Evolutionary conservation across 1,140 invertebrate species (phyloP).

Genomic region (Belonocnema kinseyi): DNA sequence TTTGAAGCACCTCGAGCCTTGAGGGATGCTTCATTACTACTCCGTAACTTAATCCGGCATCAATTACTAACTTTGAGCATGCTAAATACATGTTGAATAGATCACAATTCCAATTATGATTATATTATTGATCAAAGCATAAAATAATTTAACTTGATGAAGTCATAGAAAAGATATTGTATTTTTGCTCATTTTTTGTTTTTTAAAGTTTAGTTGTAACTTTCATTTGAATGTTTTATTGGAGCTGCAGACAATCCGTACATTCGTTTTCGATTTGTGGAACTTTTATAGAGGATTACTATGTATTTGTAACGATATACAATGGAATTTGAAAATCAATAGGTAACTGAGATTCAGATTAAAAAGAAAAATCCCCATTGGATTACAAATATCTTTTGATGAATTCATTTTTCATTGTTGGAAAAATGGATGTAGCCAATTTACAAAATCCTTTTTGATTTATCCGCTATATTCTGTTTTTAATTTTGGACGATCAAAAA

Average conservation of each 20-base stretch:
- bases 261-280: neutral
- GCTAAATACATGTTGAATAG: conserved; percentile 7
- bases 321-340: neutral
- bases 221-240: neutral
- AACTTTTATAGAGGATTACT: neutral
- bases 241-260: neutral
- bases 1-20: conserved; percentile 2
- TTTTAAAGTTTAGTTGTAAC: neutral
- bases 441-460: no score
- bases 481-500: no score
- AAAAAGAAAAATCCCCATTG: neutral
- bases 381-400: neutral
- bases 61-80: neutral
- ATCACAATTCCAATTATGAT: neutral
- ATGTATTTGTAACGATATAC: neutral
- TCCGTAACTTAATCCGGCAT: conserved; percentile 5
- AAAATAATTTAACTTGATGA: neutral
- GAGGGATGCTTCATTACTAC: conserved; percentile 11
- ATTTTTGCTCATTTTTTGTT: neutral
- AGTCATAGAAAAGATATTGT: neutral
- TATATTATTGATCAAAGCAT: neutral
- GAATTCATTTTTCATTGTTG: neutral
- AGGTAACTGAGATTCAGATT: neutral
- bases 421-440: no score
- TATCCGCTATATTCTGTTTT: no score